Evolutionary conservation across 1,140 invertebrate genomes (phyloP).

Genomic region (Macrosteles quadrilineatus): DNA sequence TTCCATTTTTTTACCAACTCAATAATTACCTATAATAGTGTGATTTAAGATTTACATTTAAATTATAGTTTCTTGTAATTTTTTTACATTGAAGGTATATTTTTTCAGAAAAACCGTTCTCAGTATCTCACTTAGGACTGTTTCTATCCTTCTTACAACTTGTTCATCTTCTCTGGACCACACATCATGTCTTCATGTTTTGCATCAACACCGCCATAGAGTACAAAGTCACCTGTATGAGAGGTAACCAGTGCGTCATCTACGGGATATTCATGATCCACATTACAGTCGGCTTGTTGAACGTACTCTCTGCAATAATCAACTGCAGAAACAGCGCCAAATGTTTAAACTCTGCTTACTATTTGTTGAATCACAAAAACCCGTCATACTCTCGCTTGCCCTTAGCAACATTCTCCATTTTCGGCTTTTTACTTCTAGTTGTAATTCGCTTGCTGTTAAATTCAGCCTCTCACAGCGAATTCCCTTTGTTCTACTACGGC

Average conservation of each 20-base stretch:
- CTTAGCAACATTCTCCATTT: slow-evolving; percentile 14
- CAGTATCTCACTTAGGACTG: not conserved
- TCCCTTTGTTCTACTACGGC: slow-evolving; percentile 11
- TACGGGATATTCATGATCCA: slow-evolving; percentile 12
- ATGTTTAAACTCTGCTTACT: slow-evolving; percentile 6
- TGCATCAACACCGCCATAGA: slow-evolving; percentile 7
- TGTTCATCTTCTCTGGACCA: not conserved
- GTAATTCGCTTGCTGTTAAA: not conserved
- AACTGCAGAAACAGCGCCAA: not conserved
- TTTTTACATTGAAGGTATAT: too few relatives aligned
- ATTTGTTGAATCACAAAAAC: slow-evolving; percentile 3
- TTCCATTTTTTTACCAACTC: too few relatives aligned
- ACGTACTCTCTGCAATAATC: slow-evolving; percentile 5
- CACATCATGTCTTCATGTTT: not conserved
- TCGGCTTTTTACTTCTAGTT: slow-evolving; percentile 1
- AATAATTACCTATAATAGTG: too few relatives aligned
- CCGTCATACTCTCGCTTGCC: slow-evolving; percentile 3
- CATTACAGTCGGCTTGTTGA: not conserved
- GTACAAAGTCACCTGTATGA: slow-evolving; percentile 15
- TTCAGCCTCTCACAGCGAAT: not conserved
- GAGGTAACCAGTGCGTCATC: slow-evolving; percentile 2
- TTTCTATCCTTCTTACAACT: slow-evolving; percentile 9
- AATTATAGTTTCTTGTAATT: too few relatives aligned
- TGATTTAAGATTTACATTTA: too few relatives aligned
- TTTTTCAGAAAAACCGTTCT: slow-evolving; percentile 20